Evolutionary conservation across 2,888 invertebrate genomes (phyloP).

Genomic region (Tipula lateralis): DNA sequence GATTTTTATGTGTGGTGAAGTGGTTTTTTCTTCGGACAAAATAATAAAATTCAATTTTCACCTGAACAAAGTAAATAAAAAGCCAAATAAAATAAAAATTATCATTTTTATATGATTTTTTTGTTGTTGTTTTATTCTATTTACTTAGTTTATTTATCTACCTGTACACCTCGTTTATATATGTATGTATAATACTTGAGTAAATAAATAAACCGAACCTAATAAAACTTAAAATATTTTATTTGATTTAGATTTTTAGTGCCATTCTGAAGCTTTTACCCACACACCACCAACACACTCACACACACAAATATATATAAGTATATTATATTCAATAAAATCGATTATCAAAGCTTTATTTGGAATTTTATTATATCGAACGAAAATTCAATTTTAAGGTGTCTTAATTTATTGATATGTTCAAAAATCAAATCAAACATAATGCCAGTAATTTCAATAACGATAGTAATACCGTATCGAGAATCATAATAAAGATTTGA

Average conservation of each 20-base stretch:
- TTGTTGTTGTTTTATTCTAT: neutral
- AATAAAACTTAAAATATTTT: neutral
- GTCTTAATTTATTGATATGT: neutral
- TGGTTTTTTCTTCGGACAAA: neutral
- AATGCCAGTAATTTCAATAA: neutral
- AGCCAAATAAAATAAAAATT: neutral
- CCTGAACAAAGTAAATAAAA: constrained; percentile 13
- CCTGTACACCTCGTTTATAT: neutral
- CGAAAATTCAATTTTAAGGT: neutral
- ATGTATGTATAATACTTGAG: neutral
- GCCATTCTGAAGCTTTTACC: neutral
- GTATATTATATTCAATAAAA: neutral
- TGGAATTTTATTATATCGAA: neutral
- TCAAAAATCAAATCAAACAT: neutral
- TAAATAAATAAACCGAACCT: neutral
- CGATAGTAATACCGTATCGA: neutral
- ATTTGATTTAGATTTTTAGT: neutral
- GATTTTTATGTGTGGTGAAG: neutral
- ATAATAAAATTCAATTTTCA: constrained; percentile 11
- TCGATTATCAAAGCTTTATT: neutral
- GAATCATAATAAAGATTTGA: neutral
- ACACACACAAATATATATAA: neutral
- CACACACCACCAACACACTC: no score
- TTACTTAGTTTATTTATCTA: constrained; percentile 3
- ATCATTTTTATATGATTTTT: neutral